A percentile compares a stretch with the other conserved stretches of the same genome.
Evolutionary conservation across 1,140 invertebrate species (phyloP).

Genomic region (Pachyrhynchus sulphureomaculatus): DNA sequence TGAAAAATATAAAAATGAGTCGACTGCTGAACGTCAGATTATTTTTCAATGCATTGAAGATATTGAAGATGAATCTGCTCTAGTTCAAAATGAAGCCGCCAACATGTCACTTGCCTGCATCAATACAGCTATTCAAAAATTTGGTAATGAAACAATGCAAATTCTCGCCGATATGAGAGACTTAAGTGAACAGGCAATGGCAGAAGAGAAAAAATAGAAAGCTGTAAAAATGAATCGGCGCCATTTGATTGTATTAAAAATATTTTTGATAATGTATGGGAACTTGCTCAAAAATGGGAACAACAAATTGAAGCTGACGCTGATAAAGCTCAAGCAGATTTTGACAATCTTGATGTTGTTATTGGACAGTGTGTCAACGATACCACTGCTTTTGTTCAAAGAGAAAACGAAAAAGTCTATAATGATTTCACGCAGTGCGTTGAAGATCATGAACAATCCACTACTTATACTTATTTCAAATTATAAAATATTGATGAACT

Average conservation of each 20-base stretch:
- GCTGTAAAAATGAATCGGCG: neutral
- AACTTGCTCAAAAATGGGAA: neutral
- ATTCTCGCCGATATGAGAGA: neutral
- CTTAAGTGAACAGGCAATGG: neutral
- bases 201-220: neutral
- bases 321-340: neutral
- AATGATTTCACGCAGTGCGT: neutral
- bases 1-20: neutral
- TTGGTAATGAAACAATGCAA: neutral
- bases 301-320: neutral
- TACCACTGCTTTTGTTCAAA: neutral
- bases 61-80: neutral
- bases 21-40: neutral
- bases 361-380: neutral
- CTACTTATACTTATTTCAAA: too few relatives aligned
- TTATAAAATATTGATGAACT: too few relatives aligned
- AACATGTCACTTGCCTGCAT: neutral
- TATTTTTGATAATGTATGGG: neutral
- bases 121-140: neutral
- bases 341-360: neutral
- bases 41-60: constrained; percentile 1
- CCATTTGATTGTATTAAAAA: neutral
- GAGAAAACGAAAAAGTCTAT: neutral
- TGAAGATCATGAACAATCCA: neutral
- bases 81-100: neutral